Evolutionary conservation across 2,888 invertebrate species (phyloP).

Genomic region (Eledona agricola): DNA sequence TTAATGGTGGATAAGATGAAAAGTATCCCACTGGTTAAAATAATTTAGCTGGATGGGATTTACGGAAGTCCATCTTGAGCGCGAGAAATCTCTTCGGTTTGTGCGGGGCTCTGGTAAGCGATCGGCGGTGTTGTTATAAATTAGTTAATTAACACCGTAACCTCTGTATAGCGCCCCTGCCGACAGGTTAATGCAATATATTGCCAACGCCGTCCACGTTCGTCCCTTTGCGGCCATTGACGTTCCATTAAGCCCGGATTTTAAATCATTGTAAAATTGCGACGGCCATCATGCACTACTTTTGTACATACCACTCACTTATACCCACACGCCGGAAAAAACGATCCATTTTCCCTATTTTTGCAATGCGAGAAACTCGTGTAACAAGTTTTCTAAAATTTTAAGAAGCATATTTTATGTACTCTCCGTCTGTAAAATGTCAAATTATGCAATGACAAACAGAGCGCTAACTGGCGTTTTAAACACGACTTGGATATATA

Average conservation of each 20-base stretch:
- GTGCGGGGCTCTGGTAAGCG: slow-evolving; percentile 35
- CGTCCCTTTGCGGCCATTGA: slow-evolving; percentile 36
- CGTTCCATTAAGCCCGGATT: slow-evolving; percentile 17
- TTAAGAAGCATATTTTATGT: too few relatives aligned
- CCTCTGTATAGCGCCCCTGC: slow-evolving; percentile 52
- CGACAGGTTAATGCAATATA: slow-evolving; percentile 53
- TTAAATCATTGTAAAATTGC: slow-evolving; percentile 4
- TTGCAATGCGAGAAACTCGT: too few relatives aligned
- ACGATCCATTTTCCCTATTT: too few relatives aligned
- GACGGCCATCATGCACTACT: background rate
- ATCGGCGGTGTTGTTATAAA: slow-evolving; percentile 52
- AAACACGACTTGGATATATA: too few relatives aligned
- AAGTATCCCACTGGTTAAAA: slow-evolving; percentile 47
- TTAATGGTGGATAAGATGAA: slow-evolving; percentile 41
- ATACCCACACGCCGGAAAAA: too few relatives aligned
- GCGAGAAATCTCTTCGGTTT: slow-evolving; percentile 35
- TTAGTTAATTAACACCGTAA: slow-evolving; percentile 58
- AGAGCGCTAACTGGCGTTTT: too few relatives aligned
- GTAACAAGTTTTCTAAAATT: too few relatives aligned
- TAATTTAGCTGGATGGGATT: slow-evolving; percentile 41
- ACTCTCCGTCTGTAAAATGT: too few relatives aligned
- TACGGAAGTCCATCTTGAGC: slow-evolving; percentile 42
- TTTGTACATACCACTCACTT: background rate
- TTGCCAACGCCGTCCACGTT: slow-evolving; percentile 40
- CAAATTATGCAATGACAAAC: too few relatives aligned